Evolutionary conservation across 1,140 invertebrate species (phyloP), one percentile per base, ranked within the genome.

Genomic region (Pissodes strobi): DNA sequence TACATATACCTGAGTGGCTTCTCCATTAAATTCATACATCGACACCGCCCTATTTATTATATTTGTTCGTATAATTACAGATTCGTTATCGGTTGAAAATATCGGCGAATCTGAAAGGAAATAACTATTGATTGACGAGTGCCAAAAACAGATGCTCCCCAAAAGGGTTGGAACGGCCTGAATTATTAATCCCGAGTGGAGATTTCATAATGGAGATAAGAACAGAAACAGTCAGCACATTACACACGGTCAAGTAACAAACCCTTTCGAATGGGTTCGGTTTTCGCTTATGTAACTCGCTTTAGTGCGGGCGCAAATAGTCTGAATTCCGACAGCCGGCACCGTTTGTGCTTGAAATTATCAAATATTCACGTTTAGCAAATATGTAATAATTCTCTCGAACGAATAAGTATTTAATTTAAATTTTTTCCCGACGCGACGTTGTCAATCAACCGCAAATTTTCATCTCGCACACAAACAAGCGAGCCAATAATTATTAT

Each of bases 141-240:
- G 49, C 23, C 22, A 49, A 51, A 61, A 61, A 53, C 60, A 53
- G 60, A 62, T 39, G 51, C 41, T 43, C 25, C 12, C 15, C 15
- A 34, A 58, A 59, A 59, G 63, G 63, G 63, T 58, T 53, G 46
- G 38, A n/a, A n/a, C 12, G 30, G 9, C 12, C 21, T 53, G 52
- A 57, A 65, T 65, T 65, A 65, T 65, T 58, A 59, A 65, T 23
- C 17, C n/a, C 30, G 25, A 51, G 23, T 41, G 25, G 55, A 58
- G 63, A 65, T 65, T 59, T 58, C 46, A 52, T 65, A 58, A 45
- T 22, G 46, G 9, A 30, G 63, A 65, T 65, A 65, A 65, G 63
- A 58, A 65, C 63, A 56, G 55, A 65, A 65, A 65, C 63, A 65
- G 58, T 65, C 63, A 58, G 63, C 53, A 58, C 43, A 65, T 65